Evolutionary conservation across 2,888 invertebrate genomes (phyloP), one percentile per base, ranked within the genome.

Genomic region (Agrotis exclamationis): DNA sequence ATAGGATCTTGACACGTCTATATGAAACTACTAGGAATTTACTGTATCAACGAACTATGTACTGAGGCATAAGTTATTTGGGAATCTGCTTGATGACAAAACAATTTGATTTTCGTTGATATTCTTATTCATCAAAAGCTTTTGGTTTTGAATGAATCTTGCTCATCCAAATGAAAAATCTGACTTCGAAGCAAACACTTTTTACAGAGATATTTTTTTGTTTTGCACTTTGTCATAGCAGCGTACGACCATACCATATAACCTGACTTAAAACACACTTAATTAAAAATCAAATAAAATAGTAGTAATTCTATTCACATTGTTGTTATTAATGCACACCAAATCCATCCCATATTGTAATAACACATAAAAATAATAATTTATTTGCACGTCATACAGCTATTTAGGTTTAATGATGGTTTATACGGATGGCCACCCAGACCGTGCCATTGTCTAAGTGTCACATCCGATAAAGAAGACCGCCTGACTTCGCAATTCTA

Each of bases 361-460:
- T 78, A 71, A 79, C 65, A 59, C 20, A 78, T 74, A 65, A 77
- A 68, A 56, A 63, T 62, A 33, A 39, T 39, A 50, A 80, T 67
- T 71, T 76, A 80, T 59, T 76, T 63, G 53, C 72, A 65, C 79
- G 76, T 79, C 80, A 79, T 63, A 45, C 14, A 56, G 50, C 72
- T 72, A 79, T 76, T 80, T 59, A 51, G 7, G 56, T 66, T 76
- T 79, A 79, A 80, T 80, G 77, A 79, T 58, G 28, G 68, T 72
- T 68, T 73, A 68, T 76, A 80, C 47, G 73, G 73, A 33, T 56
- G 79, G 59, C 79, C 79, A 80, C 79, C 79, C 73, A 68, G 58
- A 13, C 18, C 18, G 45, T 39, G 18, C 63, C 51, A 80, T 80
- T 79, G 79, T 79, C 67, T 79, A 54, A 54, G 14, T 44, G 51